Base-by-base conservation (phyloP, 2,113 vertebrate species). In the Platichthys flesus region DNA sequence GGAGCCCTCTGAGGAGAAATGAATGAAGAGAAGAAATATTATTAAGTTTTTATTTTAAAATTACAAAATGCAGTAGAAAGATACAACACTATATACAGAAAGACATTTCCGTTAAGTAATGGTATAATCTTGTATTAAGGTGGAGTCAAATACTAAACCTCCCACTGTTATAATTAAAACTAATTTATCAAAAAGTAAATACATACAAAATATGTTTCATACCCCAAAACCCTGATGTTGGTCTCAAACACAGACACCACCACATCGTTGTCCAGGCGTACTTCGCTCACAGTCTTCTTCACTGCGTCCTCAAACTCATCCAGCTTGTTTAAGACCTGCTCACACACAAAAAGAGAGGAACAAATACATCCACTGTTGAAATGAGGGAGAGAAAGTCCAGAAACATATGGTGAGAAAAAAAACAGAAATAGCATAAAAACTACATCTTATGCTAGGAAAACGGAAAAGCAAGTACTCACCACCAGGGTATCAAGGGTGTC, bases 211-310 rank as follows among this genome's bases (percentile, higher is more conserved):
- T 1, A 61, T 14, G 12, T 28, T 55, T 49, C 62, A 8, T 91
- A 95, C 95, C 95, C 95, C 74, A 96, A 87, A 58, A 96, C 93
- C 70, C 95, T 92, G 84, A 96, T 96, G 85, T 96, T 96, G 65
- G 95, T 96, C 87, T 96, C 95, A 77, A 96, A 96, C 73, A 96
- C 95, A 1, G 95, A 96, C 73, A 96, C 95, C 58, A 96, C 95
- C 31, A 96, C 91, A 15, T 96, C 95, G 1, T 95, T 95, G 88
- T 96, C 95, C 67, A 96, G 88, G 20, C 89, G 88, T 10, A 95
- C 93, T 1, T 95, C 94, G 20, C 35, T 88, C 65, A 96, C 45
- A 0, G 92, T 63, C 73, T 92, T 95, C 76, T 63, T 90, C 83
- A 96, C 95, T 0, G 91, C 94, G 6, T 95, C 95, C 73, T 96